Percentiles rank a stretch among this genome's conserved stretches.
Evolutionary conservation across 2,888 invertebrate species (phyloP).

Genomic region (Caradrina clavipalpis): DNA sequence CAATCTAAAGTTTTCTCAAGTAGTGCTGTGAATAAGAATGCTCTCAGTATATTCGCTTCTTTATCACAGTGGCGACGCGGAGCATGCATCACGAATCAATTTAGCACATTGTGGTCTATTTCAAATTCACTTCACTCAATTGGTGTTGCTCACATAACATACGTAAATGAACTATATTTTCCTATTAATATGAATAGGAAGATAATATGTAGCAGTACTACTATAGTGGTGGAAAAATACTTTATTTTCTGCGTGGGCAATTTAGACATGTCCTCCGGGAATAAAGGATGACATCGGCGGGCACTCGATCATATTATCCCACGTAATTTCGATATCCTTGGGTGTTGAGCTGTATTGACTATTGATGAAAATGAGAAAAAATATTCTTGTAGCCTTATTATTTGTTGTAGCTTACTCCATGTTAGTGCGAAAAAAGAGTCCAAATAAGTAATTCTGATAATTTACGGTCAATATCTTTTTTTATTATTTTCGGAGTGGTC

Average conservation of each 20-base stretch:
- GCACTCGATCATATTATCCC: slow-evolving; percentile 59
- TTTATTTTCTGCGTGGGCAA: slow-evolving; percentile 43
- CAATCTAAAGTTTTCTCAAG: slow-evolving; percentile 7
- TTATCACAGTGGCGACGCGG: slow-evolving; percentile 53
- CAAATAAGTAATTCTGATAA: slow-evolving; percentile 18
- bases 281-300: slow-evolving; percentile 46
- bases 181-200: slow-evolving; percentile 45
- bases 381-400: slow-evolving; percentile 17
- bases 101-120: slow-evolving; percentile 70
- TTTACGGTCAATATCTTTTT: slow-evolving; percentile 7
- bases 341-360: slow-evolving; percentile 22
- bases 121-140: slow-evolving; percentile 59
- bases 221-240: slow-evolving; percentile 23
- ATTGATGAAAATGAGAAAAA: slow-evolving; percentile 38
- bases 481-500: slow-evolving; percentile 5
- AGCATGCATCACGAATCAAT: slow-evolving; percentile 70
- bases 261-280: slow-evolving; percentile 53
- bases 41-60: slow-evolving; percentile 43
- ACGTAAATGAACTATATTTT: slow-evolving; percentile 37
- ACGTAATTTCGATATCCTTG: slow-evolving; percentile 47
- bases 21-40: slow-evolving; percentile 24
- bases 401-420: slow-evolving; percentile 13
- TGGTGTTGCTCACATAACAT: slow-evolving; percentile 51
- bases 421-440: background rate
- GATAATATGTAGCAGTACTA: slow-evolving; percentile 35